Evolutionary conservation across 2,888 invertebrate genomes (phyloP).

Genomic region (Drosophila ustulata): DNA sequence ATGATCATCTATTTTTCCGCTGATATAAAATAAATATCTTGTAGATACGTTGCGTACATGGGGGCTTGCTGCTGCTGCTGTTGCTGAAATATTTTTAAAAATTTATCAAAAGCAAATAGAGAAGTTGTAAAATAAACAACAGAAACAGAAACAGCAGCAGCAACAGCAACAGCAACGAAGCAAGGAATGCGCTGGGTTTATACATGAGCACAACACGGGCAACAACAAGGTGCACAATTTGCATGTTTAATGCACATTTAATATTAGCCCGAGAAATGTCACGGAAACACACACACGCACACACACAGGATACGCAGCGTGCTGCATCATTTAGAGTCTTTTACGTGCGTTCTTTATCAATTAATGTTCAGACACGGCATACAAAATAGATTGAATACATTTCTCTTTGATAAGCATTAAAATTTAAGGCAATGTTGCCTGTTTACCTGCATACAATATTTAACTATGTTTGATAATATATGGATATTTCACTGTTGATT

Average conservation of each 20-base stretch:
- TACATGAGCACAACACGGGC: constrained; percentile 24
- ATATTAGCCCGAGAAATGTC: constrained; percentile 67
- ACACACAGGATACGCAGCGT: constrained; percentile 7
- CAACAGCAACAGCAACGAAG: background rate
- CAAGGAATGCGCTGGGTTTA: constrained; percentile 21
- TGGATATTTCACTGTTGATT: background rate
- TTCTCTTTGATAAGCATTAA: background rate
- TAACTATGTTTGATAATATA: too few relatives aligned
- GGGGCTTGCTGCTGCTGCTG: constrained; percentile 27
- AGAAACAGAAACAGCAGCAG: constrained; percentile 24
- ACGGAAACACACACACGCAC: constrained; percentile 25
- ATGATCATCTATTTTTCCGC: constrained; percentile 80
- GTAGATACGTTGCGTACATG: constrained; percentile 71
- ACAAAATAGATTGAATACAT: background rate
- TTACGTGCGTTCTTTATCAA: constrained; percentile 1
- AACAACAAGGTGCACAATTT: constrained; percentile 64
- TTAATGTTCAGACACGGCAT: constrained; percentile 1
- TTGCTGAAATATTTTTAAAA: constrained; percentile 78
- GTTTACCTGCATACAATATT: background rate
- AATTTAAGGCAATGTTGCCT: background rate
- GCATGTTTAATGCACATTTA: constrained; percentile 77
- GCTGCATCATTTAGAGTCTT: background rate
- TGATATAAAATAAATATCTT: constrained; percentile 81
- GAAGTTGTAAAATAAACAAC: constrained; percentile 66
- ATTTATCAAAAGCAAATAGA: constrained; percentile 80